A percentile compares a stretch with the other conserved stretches of the same genome.
These are phyloP conservation scores for Crematogaster levior DNA, from an alignment of 2,888 invertebrate species.

Conservation along the genomic window DNA sequence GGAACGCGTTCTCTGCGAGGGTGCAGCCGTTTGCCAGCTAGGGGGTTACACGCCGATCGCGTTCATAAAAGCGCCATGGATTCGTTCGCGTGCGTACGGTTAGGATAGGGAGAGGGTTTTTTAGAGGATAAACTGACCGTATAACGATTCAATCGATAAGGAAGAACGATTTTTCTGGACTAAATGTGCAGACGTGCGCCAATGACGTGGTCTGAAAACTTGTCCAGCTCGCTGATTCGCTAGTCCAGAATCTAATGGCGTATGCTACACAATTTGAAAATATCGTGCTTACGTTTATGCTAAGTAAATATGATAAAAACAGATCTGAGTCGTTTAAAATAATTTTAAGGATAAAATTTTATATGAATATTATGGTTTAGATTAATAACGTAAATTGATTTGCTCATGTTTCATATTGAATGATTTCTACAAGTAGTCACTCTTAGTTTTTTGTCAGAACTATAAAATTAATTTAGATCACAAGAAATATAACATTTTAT, in stretches of 20 bases:
- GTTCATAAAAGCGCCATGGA: slow-evolving; percentile 64
- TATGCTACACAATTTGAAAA: slow-evolving; percentile 1
- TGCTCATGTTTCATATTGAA: not conserved
- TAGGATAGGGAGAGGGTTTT: not conserved
- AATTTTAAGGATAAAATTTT: not conserved
- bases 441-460: not conserved
- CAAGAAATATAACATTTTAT: not conserved
- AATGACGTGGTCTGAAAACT: slow-evolving; percentile 30
- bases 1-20: slow-evolving; percentile 51
- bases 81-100: slow-evolving; percentile 17
- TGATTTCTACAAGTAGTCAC: not conserved
- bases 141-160: not conserved
- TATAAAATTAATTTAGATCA: not conserved
- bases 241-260: not conserved
- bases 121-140: slow-evolving; percentile 3
- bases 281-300: not conserved
- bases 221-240: slow-evolving; percentile 58
- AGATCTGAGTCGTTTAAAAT: no score
- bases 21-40: slow-evolving; percentile 50
- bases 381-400: not conserved
- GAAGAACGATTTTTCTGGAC: not conserved
- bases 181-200: slow-evolving; percentile 13
- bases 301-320: no score
- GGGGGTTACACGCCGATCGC: slow-evolving; percentile 33
- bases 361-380: not conserved